Evolutionary conservation across 1,140 invertebrate genomes (phyloP).

Genomic region (Procambarus virginalis): DNA sequence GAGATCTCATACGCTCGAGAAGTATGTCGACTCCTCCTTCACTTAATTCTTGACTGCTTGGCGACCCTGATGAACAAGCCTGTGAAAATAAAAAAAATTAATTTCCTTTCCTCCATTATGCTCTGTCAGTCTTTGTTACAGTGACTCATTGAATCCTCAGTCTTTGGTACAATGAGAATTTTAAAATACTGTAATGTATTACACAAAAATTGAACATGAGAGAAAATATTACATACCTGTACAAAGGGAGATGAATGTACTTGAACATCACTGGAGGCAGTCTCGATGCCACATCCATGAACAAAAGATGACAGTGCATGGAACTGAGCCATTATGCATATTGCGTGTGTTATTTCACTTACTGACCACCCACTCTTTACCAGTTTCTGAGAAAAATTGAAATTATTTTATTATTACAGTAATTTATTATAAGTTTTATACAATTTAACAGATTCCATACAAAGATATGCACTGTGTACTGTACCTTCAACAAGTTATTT

Average conservation of each 20-base stretch:
- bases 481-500: no score
- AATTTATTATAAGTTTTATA: neutral
- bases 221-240: constrained; percentile 9
- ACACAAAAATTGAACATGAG: neutral
- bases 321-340: constrained; percentile 89
- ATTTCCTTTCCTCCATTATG: no score
- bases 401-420: neutral
- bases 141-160: no score
- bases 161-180: no score
- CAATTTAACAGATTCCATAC: no score
- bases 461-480: no score
- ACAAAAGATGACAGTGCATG: constrained; percentile 90
- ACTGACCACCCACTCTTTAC: constrained; percentile 81
- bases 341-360: constrained; percentile 89
- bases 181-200: no score
- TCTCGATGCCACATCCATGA: constrained; percentile 88
- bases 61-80: constrained; percentile 49
- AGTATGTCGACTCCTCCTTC: constrained; percentile 83
- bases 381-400: constrained; percentile 38
- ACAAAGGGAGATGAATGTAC: constrained; percentile 22
- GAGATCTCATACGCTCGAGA: constrained; percentile 87
- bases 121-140: no score
- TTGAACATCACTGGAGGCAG: constrained; percentile 42
- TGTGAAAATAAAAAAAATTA: neutral
- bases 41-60: constrained; percentile 42